A percentile compares a stretch with the other conserved stretches of the same genome.
Conservation (phyloP, 2,797 vertebrate genomes). For the Coilia nasus region DNA sequence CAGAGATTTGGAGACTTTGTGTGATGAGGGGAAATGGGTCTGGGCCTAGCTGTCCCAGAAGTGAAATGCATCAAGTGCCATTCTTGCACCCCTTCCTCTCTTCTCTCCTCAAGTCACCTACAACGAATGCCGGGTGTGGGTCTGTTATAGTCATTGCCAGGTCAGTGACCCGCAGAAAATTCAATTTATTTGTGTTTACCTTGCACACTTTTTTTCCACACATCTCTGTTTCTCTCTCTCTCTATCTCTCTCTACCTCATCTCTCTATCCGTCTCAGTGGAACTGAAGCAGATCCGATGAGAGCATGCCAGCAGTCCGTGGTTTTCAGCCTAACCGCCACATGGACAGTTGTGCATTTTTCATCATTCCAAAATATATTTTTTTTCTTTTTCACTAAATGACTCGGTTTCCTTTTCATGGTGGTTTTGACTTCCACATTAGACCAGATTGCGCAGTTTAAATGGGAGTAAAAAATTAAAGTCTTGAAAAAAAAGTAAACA, state of each 20-base stretch:
- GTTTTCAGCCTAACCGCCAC: slow-evolving; percentile 6
- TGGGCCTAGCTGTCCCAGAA: slow-evolving; percentile 47
- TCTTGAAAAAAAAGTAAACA: not conserved
- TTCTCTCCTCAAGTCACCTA: slow-evolving; percentile 28
- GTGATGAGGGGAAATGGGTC: slow-evolving; percentile 50
- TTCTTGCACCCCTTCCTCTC: slow-evolving; percentile 28
- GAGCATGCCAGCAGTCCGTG: not conserved
- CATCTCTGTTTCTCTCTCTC: not conserved
- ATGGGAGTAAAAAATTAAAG: slow-evolving; percentile 13
- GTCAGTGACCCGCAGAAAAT: slow-evolving; percentile 42
- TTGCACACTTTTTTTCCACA: slow-evolving; percentile 30
- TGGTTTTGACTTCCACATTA: slow-evolving; percentile 25
- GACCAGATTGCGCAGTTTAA: not conserved
- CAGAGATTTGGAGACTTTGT: not conserved
- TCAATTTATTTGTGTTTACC: slow-evolving; percentile 53
- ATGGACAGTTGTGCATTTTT: slow-evolving; percentile 7
- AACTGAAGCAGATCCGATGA: slow-evolving; percentile 10
- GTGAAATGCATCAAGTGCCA: slow-evolving; percentile 55
- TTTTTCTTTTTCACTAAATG: not conserved
- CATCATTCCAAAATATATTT: slow-evolving; percentile 15
- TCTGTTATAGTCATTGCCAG: slow-evolving; percentile 50
- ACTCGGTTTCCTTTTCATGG: slow-evolving; percentile 12
- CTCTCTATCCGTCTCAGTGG: slow-evolving; percentile 30
- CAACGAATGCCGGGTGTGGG: slow-evolving; percentile 13
- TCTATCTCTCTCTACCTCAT: not conserved